Base-by-base conservation (phyloP, 2,113 vertebrate species). In the Galemys pyrenaicus region DNA sequence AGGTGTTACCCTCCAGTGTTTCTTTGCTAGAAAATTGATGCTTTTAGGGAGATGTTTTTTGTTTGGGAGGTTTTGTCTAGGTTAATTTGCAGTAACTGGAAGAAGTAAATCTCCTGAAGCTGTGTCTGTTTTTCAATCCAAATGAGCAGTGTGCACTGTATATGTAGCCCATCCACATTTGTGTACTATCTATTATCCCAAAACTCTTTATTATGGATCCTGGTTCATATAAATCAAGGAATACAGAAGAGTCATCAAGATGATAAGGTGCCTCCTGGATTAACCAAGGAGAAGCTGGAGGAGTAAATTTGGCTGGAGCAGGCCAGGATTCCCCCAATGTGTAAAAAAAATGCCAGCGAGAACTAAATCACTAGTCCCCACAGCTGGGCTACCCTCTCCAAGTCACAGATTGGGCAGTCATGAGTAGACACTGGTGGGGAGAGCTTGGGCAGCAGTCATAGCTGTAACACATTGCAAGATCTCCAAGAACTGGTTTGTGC, bases 41-140 rank as follows among this genome's bases (percentile, higher is more conserved):
- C 22, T 67, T 79, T 86, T 83, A 44, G 79, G 70, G 67, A 93
- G 58, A 58, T 87, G 9, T 19, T 58, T 83, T 58, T 92, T 82
- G 44, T 3, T 44, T n/a, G 32, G 39, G 12, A 82, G 32, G 10
- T 65, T 68, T 73, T 67, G 39, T 73, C 28, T 68, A 49, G 89
- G 30, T 67, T 71, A 67, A 12, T 12, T 39, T 84, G 51, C 46
- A 19, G 17, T 79, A 88, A 26, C 12, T 71, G 22, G 41, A 85
- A 73, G 46, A 35, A 65, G 32, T n/a, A 84, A 22, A 22, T 56
- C 54, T 51, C 49, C 49, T 82, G 35, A 70, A 39, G 35, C 8
- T 39, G 10, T n/a, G 17, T 37, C n/a, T 70, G 28, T 62, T 62
- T 30, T 62, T 62, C 17, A 30, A 62, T 62, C 28, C 26, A 26